These are phyloP conservation scores for Daboia siamensis DNA, from an alignment of 2,113 vertebrate species.

Conservation along the genomic window DNA sequence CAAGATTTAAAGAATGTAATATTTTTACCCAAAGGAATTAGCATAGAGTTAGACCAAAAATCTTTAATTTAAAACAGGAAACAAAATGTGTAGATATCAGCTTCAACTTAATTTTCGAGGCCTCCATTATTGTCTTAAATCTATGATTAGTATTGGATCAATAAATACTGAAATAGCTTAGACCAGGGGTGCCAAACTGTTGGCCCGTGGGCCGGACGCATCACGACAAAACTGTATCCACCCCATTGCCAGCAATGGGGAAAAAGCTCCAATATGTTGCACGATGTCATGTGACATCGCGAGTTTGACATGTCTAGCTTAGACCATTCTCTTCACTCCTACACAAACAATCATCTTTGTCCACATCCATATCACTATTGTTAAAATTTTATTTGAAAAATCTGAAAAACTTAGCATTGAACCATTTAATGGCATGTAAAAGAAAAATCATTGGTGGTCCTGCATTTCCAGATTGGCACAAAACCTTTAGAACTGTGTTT, in stretches of 20 bases:
- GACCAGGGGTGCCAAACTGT: neutral
- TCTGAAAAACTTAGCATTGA: neutral
- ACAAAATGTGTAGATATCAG: neutral
- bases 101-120: slow-evolving; percentile 1
- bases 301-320: neutral
- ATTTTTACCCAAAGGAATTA: neutral
- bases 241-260: no score
- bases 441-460: neutral
- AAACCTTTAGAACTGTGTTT: neutral
- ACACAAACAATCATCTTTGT: neutral
- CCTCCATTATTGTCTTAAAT: neutral
- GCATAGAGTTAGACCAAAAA: neutral
- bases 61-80: neutral
- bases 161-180: neutral
- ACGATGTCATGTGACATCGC: no score
- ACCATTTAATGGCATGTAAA: neutral
- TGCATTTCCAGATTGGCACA: neutral
- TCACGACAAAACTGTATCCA: no score
- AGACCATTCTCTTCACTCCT: neutral
- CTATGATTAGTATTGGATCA: neutral
- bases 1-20: neutral
- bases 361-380: neutral
- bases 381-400: neutral
- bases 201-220: no score
- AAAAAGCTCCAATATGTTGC: no score